These are phyloP conservation scores for Pogonocichla stellata DNA, from an alignment of 2,113 vertebrate genomes.

Conservation along the genomic window DNA sequence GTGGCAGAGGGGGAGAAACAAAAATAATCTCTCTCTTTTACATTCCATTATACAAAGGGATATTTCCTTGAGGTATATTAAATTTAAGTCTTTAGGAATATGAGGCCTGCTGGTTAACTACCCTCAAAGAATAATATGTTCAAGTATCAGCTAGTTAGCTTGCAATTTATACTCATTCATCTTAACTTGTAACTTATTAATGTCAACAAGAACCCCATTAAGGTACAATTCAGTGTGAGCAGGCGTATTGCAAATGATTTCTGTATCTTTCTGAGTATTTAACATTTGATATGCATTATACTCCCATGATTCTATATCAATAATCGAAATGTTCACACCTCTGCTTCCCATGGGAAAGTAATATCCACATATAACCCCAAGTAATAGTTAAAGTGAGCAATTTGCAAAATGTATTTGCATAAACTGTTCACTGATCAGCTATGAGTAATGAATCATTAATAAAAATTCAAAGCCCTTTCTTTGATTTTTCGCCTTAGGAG, in stretches of 20 bases:
- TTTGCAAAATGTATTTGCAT: conserved; percentile 36
- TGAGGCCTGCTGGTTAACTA: not conserved
- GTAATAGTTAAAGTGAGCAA: conserved; percentile 15
- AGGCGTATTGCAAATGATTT: not conserved
- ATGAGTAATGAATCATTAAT: conserved; percentile 38
- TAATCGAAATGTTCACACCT: conserved; percentile 26
- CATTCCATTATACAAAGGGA: not conserved
- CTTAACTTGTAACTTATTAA: conserved; percentile 27
- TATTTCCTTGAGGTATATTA: not conserved
- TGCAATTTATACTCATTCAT: conserved; percentile 11
- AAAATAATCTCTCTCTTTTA: not conserved
- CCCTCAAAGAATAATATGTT: conserved; percentile 1
- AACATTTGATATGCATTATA: conserved; percentile 1
- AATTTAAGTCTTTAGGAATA: not conserved
- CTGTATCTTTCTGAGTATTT: not conserved
- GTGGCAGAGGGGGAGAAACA: not conserved
- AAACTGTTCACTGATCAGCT: conserved; percentile 39
- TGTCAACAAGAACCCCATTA: conserved; percentile 30
- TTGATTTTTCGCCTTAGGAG: conserved; percentile 29
- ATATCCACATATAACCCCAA: conserved; percentile 2
- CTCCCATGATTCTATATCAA: conserved; percentile 9
- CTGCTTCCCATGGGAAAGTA: not conserved
- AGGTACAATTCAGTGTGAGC: not conserved
- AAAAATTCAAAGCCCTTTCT: conserved; percentile 34
- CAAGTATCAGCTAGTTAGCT: not conserved